Evolutionary conservation across 2,113 vertebrate genomes (phyloP).

Genomic region (Mixornis gularis): DNA sequence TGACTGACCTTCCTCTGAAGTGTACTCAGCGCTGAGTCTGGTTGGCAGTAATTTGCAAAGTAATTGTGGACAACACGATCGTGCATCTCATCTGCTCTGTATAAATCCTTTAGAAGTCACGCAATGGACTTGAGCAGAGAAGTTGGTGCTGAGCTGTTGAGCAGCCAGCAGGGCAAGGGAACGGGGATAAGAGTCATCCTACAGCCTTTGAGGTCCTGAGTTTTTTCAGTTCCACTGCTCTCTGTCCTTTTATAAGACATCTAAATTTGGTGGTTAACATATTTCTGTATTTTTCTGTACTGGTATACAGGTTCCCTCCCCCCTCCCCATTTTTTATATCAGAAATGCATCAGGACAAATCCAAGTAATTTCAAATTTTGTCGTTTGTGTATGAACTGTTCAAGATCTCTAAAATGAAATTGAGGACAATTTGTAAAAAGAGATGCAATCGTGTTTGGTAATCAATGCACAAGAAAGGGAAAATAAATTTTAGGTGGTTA

Average conservation of each 20-base stretch:
- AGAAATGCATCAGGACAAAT: not conserved
- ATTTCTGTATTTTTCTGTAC: not conserved
- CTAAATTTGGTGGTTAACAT: not conserved
- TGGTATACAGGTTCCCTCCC: accelerated
- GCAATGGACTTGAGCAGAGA: not conserved
- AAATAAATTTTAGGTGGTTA: not conserved
- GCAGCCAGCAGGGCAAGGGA: not conserved
- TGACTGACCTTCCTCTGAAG: not conserved
- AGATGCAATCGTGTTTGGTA: not conserved
- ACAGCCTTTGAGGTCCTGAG: not conserved
- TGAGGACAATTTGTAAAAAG: not conserved
- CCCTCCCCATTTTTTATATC: not conserved
- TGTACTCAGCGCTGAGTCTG: not conserved
- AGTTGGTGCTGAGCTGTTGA: not conserved
- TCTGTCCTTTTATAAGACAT: not conserved
- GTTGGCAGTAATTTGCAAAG: not conserved
- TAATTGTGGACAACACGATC: not conserved
- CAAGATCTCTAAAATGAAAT: not conserved
- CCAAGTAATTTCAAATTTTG: not conserved
- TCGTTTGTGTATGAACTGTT: not conserved
- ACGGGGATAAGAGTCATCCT: not conserved
- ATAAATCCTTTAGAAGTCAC: not conserved
- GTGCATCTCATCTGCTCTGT: not conserved
- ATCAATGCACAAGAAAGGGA: not conserved
- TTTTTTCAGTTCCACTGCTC: accelerated